Percentiles rank a stretch among this genome's conserved stretches.
These are phyloP conservation scores for Psilopsiagon aurifrons DNA, from an alignment of 2,113 vertebrate species.

Conservation along the genomic window DNA sequence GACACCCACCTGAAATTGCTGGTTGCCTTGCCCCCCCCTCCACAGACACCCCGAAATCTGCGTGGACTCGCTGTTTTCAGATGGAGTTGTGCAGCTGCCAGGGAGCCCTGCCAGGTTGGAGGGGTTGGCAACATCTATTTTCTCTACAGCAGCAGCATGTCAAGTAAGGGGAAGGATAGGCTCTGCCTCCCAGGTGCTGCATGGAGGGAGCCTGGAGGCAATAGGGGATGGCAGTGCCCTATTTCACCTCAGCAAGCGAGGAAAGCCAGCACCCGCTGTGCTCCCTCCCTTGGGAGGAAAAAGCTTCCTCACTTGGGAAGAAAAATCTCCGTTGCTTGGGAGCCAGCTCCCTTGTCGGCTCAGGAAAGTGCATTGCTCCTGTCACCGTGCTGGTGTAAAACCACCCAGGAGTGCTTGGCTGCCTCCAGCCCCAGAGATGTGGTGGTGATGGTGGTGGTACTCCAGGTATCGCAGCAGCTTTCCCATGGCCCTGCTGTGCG, in stretches of 20 bases:
- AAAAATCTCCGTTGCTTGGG: not conserved
- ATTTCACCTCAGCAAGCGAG: fast-evolving
- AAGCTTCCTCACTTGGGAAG: not conserved
- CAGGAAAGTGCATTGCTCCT: not conserved
- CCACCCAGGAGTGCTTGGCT: fast-evolving
- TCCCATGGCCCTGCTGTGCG: fast-evolving
- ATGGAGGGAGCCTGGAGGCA: not conserved
- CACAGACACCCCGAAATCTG: not conserved
- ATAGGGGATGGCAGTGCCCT: fast-evolving
- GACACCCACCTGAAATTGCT: fast-evolving
- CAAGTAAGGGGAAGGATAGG: not conserved
- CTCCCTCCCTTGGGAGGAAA: fast-evolving
- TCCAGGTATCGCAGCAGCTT: not conserved
- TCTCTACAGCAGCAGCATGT: not conserved
- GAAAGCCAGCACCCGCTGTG: fast-evolving
- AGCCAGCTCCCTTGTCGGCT: not conserved
- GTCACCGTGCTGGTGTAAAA: fast-evolving
- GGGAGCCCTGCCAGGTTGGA: not conserved
- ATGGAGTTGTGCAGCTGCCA: not conserved
- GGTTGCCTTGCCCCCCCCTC: not conserved
- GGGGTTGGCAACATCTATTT: not conserved
- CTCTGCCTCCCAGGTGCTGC: not conserved
- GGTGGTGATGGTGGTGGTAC: not conserved
- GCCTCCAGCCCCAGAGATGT: not conserved
- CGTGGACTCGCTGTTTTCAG: not conserved